These are phyloP conservation scores for Fistularia commersonii DNA, from an alignment of 2,797 vertebrate genomes.

Conservation along the genomic window DNA sequence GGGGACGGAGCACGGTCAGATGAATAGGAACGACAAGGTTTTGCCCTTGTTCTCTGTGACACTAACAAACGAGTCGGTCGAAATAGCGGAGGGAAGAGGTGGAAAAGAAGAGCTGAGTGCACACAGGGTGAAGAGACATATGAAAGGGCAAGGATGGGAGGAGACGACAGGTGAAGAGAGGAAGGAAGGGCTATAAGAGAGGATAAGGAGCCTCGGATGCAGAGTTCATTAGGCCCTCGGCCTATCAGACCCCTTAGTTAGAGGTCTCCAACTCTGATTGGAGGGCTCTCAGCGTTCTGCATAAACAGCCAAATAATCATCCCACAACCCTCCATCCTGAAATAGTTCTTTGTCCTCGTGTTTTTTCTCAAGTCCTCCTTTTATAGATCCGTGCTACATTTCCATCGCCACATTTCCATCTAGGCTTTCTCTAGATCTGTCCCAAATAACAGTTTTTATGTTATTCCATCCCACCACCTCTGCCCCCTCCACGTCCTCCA, in stretches of 20 bases:
- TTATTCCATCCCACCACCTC: conserved; percentile 38
- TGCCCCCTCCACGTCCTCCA: conserved; percentile 22
- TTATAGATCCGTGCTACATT: conserved; percentile 17
- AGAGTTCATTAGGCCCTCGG: conserved; percentile 55
- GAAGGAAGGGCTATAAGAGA: conserved; percentile 38
- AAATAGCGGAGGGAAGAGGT: conserved; percentile 33
- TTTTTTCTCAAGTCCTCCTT: conserved; percentile 34
- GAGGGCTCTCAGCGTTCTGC: conserved; percentile 64
- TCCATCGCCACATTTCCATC: conserved; percentile 37
- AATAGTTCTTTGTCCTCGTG: conserved; percentile 39
- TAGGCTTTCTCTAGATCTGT: conserved; percentile 32
- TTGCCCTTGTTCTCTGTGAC: conserved; percentile 58
- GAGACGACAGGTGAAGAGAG: conserved; percentile 51
- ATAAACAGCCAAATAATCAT: conserved; percentile 75
- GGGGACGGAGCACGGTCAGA: conserved; percentile 13
- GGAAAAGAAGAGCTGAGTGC: conserved; percentile 42
- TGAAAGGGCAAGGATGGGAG: conserved; percentile 44
- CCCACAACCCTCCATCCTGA: conserved; percentile 36
- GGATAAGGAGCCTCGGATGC: conserved; percentile 44
- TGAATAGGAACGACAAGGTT: conserved; percentile 26
- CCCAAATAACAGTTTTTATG: conserved; percentile 64
- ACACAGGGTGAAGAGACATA: conserved; percentile 37
- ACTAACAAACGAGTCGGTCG: conserved; percentile 55
- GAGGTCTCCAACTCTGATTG: conserved; percentile 68
- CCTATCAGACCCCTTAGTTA: conserved; percentile 61